Conservation (phyloP, 2,888 invertebrate genomes). For the Augochlorella aurata region DNA sequence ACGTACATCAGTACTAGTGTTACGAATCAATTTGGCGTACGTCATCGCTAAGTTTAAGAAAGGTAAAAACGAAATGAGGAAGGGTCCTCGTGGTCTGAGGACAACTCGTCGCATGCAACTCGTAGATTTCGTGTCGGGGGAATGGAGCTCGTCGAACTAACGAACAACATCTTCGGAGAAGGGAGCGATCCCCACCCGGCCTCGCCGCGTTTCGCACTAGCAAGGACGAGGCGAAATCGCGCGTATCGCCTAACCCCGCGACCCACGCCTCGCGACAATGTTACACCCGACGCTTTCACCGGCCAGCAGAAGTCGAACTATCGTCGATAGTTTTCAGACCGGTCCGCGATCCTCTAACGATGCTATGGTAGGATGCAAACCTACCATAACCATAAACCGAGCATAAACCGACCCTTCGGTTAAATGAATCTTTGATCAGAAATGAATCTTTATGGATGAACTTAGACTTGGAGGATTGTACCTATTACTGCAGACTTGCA, state of each 20-base stretch:
- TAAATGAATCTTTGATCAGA: not conserved
- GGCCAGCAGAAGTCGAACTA: constrained; percentile 48
- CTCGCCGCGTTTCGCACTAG: constrained; percentile 46
- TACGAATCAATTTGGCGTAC: too few species aligned
- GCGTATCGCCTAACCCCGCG: constrained; percentile 63
- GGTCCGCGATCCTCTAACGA: constrained; percentile 8
- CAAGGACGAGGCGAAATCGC: constrained; percentile 60
- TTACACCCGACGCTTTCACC: constrained; percentile 71
- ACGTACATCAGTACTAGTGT: too few species aligned
- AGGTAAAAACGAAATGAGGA: constrained; percentile 34
- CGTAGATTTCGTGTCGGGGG: constrained; percentile 24
- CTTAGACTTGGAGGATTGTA: not conserved
- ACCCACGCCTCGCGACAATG: constrained; percentile 68
- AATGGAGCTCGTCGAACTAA: constrained; percentile 50
- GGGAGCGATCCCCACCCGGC: constrained; percentile 35
- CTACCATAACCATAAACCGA: too few species aligned
- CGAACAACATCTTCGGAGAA: constrained; percentile 28
- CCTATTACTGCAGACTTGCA: not conserved
- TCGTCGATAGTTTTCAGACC: constrained; percentile 21
- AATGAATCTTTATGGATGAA: not conserved
- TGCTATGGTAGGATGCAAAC: not conserved
- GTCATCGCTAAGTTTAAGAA: not conserved
- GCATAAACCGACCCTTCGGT: too few species aligned
- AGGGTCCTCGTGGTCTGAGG: constrained; percentile 42
- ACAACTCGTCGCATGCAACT: constrained; percentile 25